These are phyloP conservation scores for Nebria brevicollis DNA, from an alignment of 2,888 invertebrate genomes.

Conservation along the genomic window DNA sequence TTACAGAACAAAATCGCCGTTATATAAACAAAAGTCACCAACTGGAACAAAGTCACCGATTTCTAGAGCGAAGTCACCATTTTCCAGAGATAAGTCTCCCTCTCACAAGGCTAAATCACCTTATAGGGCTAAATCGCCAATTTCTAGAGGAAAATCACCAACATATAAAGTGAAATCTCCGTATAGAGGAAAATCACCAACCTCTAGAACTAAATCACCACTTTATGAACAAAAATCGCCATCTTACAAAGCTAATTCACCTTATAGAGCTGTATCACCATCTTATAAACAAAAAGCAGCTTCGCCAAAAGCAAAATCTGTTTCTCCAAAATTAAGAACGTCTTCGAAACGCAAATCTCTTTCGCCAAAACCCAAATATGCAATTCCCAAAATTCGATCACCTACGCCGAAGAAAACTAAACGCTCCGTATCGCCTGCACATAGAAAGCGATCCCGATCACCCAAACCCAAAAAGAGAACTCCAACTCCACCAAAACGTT, in stretches of 20 bases:
- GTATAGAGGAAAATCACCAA: conserved; percentile 36
- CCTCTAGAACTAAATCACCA: conserved; percentile 30
- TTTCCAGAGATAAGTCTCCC: not conserved
- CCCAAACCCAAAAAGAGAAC: conserved; percentile 24
- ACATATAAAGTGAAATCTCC: conserved; percentile 47
- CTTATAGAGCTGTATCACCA: conserved; percentile 14
- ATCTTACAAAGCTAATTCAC: conserved; percentile 17
- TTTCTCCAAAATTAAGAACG: not conserved
- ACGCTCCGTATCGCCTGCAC: conserved; percentile 20
- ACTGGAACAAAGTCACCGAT: too few relatives aligned
- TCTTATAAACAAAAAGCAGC: conserved; percentile 37
- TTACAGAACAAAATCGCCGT: not conserved
- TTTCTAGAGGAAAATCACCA: conserved; percentile 22
- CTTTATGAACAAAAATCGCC: conserved; percentile 18
- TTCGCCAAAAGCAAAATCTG: conserved; percentile 16
- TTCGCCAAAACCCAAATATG: conserved; percentile 35
- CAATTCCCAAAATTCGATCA: conserved; percentile 15
- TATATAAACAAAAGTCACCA: too few relatives aligned
- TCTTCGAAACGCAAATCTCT: conserved; percentile 18
- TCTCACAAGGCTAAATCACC: not conserved
- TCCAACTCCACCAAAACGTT: not conserved
- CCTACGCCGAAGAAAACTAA: conserved; percentile 50
- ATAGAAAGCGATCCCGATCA: conserved; percentile 11
- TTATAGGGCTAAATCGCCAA: conserved; percentile 26
- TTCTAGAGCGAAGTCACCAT: conserved; percentile 15